phyloP scores from a whole-genome alignment of 1,140 invertebrate species.

The Vollenhovia emeryi region DNA sequence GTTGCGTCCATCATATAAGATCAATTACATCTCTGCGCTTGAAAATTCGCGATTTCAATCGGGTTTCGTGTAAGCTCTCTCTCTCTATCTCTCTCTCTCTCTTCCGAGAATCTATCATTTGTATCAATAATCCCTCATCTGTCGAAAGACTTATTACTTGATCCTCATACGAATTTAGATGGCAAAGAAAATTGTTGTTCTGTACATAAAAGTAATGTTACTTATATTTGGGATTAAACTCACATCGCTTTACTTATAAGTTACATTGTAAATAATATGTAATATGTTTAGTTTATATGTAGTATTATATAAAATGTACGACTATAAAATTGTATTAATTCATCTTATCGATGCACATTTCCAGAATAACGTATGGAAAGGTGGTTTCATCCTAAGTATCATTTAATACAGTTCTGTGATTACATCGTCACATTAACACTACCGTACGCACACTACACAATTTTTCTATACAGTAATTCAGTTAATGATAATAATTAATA shows the following conservation, averaged over 20 bases:
- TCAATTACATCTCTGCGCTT: slow-evolving; percentile 66
- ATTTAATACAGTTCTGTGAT: slow-evolving; percentile 21
- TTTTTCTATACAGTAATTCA: slow-evolving; percentile 49
- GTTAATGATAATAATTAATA: slow-evolving; percentile 19
- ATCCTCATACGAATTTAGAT: background rate
- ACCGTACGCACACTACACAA: slow-evolving; percentile 17
- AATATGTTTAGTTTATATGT: slow-evolving; percentile 24
- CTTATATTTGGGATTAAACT: background rate
- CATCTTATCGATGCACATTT: background rate
- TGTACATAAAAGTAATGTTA: slow-evolving; percentile 17
- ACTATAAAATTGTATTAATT: slow-evolving; percentile 33
- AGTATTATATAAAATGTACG: background rate
- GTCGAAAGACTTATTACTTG: slow-evolving; percentile 38
- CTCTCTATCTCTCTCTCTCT: slow-evolving; percentile 38
- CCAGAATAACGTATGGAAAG: background rate
- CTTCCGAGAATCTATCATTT: slow-evolving; percentile 52
- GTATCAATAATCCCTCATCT: slow-evolving; percentile 21
- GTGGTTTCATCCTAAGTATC: background rate
- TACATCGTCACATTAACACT: slow-evolving; percentile 37
- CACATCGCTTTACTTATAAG: background rate
- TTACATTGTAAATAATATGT: slow-evolving; percentile 16
- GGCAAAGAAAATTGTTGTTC: slow-evolving; percentile 13
- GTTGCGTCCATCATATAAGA: slow-evolving; percentile 68
- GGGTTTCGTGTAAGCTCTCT: slow-evolving; percentile 74
- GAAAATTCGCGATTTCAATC: slow-evolving; percentile 71